phyloP scores from a whole-genome alignment of 2,888 invertebrate genomes.

The Torymus texanus region DNA sequence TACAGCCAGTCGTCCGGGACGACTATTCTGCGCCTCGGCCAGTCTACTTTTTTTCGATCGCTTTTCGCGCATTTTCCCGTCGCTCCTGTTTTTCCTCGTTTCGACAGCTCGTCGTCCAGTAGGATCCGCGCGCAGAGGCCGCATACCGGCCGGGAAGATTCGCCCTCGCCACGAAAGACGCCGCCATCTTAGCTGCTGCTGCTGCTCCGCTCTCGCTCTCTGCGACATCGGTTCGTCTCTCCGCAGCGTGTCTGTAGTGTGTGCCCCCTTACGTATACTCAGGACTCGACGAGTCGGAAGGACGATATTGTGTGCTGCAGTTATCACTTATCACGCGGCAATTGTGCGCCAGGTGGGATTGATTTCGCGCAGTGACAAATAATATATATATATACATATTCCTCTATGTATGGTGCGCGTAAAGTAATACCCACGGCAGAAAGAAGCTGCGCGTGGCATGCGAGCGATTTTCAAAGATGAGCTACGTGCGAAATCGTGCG shows the following conservation, averaged over 20 bases:
- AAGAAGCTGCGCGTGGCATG: not conserved
- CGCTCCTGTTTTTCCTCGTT: not conserved
- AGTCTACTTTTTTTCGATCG: not conserved
- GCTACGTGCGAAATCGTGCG: conserved; percentile 24
- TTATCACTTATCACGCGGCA: too few species aligned
- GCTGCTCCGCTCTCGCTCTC: not conserved
- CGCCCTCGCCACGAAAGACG: not conserved
- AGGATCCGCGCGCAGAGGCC: not conserved
- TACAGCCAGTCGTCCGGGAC: conserved; percentile 35
- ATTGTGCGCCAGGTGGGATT: too few species aligned
- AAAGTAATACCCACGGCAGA: not conserved
- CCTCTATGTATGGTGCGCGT: too few species aligned
- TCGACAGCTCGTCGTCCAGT: not conserved
- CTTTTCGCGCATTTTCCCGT: not conserved
- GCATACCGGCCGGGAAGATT: not conserved
- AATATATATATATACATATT: too few species aligned
- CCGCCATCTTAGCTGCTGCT: conserved; percentile 24
- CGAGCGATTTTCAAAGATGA: conserved; percentile 18
- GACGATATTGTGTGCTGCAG: too few species aligned
- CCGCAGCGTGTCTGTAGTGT: not conserved
- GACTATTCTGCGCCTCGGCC: not conserved
- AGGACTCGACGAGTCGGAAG: too few species aligned
- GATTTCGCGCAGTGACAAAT: too few species aligned
- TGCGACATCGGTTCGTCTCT: conserved; percentile 10
- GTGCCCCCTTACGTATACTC: too few species aligned